A percentile compares a stretch with the other conserved stretches of the same genome.
phyloP scores from a whole-genome alignment of 2,888 invertebrate species.

The Plutella xylostella region DNA sequence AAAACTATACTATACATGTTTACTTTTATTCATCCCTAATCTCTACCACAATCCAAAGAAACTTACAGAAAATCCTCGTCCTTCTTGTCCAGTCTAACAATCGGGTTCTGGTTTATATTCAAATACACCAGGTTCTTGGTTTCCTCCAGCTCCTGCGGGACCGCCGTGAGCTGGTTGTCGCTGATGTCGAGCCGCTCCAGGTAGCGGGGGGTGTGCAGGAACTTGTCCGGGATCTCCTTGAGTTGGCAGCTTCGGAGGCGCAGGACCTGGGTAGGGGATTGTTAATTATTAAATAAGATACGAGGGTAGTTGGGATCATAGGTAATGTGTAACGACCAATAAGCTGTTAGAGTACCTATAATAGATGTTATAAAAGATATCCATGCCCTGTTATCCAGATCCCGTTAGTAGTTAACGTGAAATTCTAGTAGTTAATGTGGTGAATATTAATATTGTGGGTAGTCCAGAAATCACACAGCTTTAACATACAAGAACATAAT shows the following conservation, averaged over 20 bases:
- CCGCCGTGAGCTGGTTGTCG: constrained; percentile 70
- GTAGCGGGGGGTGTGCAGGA: constrained; percentile 76
- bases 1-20: too few species aligned
- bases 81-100: constrained; percentile 61
- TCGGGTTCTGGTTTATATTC: constrained; percentile 78
- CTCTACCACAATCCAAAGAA: too few species aligned
- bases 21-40: too few species aligned
- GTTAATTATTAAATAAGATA: neutral
- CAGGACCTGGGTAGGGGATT: constrained; percentile 60
- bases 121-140: constrained; percentile 71
- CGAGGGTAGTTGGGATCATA: too few species aligned
- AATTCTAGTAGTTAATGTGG: too few species aligned
- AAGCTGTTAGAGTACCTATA: too few species aligned
- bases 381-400: too few species aligned
- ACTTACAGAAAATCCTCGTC: constrained; percentile 48
- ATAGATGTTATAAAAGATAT: too few species aligned
- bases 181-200: constrained; percentile 75
- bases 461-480: too few species aligned
- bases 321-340: too few species aligned
- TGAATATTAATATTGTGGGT: too few species aligned
- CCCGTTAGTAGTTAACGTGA: neutral
- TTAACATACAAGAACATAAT: neutral
- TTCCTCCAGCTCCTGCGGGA: constrained; percentile 74
- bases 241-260: constrained; percentile 78
- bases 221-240: constrained; percentile 69